Evolutionary conservation across 2,797 vertebrate genomes (phyloP).

Genomic region (Sebastiscus albofasciatus): DNA sequence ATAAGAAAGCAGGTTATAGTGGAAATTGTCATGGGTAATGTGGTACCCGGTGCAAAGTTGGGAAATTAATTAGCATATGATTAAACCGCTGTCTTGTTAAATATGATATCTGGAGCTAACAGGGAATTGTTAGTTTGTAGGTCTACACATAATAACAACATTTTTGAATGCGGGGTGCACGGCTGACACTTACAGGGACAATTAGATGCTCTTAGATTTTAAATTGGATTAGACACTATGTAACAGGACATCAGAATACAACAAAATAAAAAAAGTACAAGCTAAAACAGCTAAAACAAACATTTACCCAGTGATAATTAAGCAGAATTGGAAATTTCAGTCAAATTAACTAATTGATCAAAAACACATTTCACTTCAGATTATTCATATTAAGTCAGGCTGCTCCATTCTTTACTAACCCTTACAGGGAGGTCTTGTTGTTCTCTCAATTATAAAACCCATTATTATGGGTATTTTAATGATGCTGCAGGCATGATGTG

Average conservation of each 20-base stretch:
- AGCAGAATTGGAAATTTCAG: not conserved
- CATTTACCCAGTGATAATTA: not conserved
- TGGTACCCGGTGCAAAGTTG: not conserved
- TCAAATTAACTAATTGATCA: not conserved
- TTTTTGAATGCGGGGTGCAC: not conserved
- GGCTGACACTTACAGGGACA: constrained; percentile 7
- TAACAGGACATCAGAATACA: not conserved
- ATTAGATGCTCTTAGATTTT: constrained; percentile 6
- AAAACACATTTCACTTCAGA: not conserved
- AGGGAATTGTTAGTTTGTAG: constrained; percentile 11
- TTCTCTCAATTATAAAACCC: not conserved
- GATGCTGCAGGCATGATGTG: not conserved
- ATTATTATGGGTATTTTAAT: constrained; percentile 12
- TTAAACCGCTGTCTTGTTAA: constrained; percentile 27
- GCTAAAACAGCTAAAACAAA: not conserved
- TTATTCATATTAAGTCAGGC: not conserved
- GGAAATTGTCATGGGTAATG: constrained; percentile 17
- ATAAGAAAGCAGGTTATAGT: not conserved
- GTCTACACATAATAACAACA: constrained; percentile 8
- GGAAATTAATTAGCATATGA: constrained; percentile 26
- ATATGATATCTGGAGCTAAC: constrained; percentile 30
- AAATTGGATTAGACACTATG: not conserved
- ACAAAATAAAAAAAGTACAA: not conserved
- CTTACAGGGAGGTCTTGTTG: not conserved
- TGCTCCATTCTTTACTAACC: not conserved